A percentile compares a stretch with the other conserved stretches of the same genome.
These are phyloP conservation scores for Lottia scabra DNA, from an alignment of 2,888 invertebrate species.

Conservation along the genomic window DNA sequence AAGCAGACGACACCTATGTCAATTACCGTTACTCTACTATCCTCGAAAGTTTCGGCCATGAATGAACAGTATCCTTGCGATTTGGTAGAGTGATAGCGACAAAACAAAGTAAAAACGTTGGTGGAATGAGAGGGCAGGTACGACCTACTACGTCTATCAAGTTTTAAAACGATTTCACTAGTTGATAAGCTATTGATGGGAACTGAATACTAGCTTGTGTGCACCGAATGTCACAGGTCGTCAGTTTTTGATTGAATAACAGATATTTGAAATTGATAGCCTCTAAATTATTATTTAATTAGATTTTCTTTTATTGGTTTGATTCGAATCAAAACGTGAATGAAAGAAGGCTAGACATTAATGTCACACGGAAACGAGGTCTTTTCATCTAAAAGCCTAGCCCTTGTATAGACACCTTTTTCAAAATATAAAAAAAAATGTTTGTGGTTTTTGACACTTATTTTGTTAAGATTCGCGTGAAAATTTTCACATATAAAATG, in stretches of 20 bases:
- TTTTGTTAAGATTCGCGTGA: no score
- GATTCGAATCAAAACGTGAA: no score
- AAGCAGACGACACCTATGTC: conserved; percentile 4
- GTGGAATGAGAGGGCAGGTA: neutral
- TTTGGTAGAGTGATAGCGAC: neutral
- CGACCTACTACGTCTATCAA: neutral
- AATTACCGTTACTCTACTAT: neutral
- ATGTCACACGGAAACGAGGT: no score
- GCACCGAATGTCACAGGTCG: neutral
- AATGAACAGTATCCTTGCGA: neutral
- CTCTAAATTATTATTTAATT: neutral
- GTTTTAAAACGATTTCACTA: neutral
- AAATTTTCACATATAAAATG: no score
- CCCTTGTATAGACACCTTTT: no score
- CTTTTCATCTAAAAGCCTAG: no score
- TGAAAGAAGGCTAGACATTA: no score
- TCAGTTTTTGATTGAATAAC: neutral
- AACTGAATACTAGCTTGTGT: neutral
- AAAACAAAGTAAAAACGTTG: neutral
- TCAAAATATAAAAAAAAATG: no score
- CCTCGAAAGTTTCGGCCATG: neutral
- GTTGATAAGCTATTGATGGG: conserved; percentile 1
- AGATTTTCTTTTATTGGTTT: neutral
- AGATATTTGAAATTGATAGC: conserved; percentile 5
- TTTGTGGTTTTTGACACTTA: no score